A percentile compares a stretch with the other conserved stretches of the same genome.
Evolutionary conservation across 2,113 vertebrate genomes (phyloP).

Genomic region (Salvelinus namaycush): DNA sequence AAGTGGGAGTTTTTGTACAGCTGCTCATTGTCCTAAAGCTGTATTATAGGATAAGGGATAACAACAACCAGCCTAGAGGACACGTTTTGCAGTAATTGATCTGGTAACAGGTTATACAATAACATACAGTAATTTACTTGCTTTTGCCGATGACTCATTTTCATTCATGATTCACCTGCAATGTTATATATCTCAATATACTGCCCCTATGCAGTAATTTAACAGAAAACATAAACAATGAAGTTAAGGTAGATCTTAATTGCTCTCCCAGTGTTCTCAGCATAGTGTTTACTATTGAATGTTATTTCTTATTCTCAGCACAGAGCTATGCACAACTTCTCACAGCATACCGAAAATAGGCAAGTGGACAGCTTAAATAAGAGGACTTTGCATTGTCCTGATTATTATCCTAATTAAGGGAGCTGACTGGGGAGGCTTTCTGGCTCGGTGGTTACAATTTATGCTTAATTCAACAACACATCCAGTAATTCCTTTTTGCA

Average conservation of each 20-base stretch:
- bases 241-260: not conserved
- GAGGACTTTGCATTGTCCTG: constrained; percentile 32
- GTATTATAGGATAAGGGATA: no score
- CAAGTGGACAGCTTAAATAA: constrained; percentile 35
- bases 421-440: constrained; percentile 26
- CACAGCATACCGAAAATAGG: constrained; percentile 23
- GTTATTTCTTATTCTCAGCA: constrained; percentile 17
- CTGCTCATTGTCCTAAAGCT: no score
- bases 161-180: no score
- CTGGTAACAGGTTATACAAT: no score
- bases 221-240: not conserved
- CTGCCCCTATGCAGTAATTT: not conserved
- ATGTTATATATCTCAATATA: not conserved
- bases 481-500: constrained; percentile 40
- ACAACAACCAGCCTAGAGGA: no score
- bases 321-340: constrained; percentile 11
- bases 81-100: no score
- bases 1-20: no score
- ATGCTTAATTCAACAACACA: constrained; percentile 33
- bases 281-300: not conserved
- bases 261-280: constrained; percentile 9
- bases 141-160: no score
- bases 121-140: no score
- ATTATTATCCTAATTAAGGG: constrained; percentile 48
- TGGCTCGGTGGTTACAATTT: constrained; percentile 31